Evolutionary conservation across 2,888 invertebrate genomes (phyloP).

Genomic region (Capitulum mitella): DNA sequence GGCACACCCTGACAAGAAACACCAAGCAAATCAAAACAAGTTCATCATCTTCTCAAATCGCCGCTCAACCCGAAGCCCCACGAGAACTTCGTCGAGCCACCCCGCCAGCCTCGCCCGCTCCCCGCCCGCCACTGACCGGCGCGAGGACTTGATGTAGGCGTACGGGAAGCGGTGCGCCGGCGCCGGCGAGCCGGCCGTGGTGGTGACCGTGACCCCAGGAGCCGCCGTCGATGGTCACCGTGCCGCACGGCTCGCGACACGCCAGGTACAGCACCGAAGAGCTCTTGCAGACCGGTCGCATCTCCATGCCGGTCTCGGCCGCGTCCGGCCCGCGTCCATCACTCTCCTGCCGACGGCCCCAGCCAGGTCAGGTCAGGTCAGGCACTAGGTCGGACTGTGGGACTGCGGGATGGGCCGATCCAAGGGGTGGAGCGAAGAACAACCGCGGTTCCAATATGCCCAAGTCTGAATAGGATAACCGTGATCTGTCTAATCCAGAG

Average conservation of each 20-base stretch:
- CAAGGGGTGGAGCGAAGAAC: too few species aligned
- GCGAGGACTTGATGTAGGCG: slow-evolving; percentile 39
- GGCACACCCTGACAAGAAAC: too few species aligned
- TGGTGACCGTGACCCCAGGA: background rate
- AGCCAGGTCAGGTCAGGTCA: too few species aligned
- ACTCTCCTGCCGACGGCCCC: too few species aligned
- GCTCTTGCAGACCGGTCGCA: slow-evolving; percentile 10
- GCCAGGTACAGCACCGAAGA: slow-evolving; percentile 18
- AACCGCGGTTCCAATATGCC: too few species aligned
- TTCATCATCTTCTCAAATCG: too few species aligned
- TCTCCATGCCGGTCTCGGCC: too few species aligned
- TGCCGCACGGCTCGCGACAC: background rate
- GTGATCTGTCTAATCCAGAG: background rate
- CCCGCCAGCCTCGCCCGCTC: background rate
- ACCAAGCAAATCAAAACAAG: too few species aligned
- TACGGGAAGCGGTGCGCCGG: slow-evolving; percentile 37
- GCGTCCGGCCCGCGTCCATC: too few species aligned
- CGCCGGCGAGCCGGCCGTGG: background rate
- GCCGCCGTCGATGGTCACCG: background rate
- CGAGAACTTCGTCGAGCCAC: background rate
- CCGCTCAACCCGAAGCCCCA: background rate
- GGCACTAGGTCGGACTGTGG: too few species aligned
- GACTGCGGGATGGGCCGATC: too few species aligned
- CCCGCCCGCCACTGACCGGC: slow-evolving; percentile 29
- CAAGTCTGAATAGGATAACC: too few species aligned